Evolutionary conservation across 2,888 invertebrate genomes (phyloP), one percentile per base, ranked within the genome.

Genomic region (Cremastinae sp.): DNA sequence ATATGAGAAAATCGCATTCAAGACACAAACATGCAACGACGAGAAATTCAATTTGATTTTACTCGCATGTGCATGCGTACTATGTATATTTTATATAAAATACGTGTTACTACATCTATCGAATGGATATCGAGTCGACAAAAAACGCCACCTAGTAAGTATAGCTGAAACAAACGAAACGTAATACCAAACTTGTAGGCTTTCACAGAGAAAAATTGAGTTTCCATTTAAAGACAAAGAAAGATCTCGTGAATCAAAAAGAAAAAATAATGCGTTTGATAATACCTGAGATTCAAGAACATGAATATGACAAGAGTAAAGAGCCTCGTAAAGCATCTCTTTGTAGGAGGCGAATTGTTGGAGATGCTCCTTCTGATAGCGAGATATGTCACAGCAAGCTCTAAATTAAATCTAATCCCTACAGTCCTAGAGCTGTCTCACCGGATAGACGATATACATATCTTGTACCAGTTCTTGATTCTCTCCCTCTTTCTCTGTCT

Each of bases 381-480:
- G 39, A 69, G 55, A 18, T 12, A 12, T 37, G 16, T 35, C 28
- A 58, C 59, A 58, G 69, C 53, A 49, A 73, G 65, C 69, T 64
- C 49, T 65, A 73, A 69, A 70, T 76, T 76, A 73, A 73, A 69
- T 73, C 35, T 55, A 55, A 73, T 69, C 69, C 73, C 69, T 22
- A 12, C 14, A 41, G 69, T 59, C 68, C 68, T 51, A 56, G 12
- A 9, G 20, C n/a, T 35, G 10, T 66, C 45, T 56, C 18, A 47
- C 39, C 55, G 10, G 8, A 41, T 18, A 10, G 16, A n/a, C n/a
- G n/a, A n/a, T n/a, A n/a, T 5, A 28, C 28, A 2, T 41, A 45
- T 55, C 43, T 16, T 8, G 47, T 37, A 41, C 55, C 41, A 49
- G 16, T 65, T 65, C 28, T 22, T 43, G 9, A 20, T 16, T 41